A percentile compares a stretch with the other conserved stretches of the same genome.
Conservation (phyloP, 2,113 vertebrate species). For the Murina feae region DNA sequence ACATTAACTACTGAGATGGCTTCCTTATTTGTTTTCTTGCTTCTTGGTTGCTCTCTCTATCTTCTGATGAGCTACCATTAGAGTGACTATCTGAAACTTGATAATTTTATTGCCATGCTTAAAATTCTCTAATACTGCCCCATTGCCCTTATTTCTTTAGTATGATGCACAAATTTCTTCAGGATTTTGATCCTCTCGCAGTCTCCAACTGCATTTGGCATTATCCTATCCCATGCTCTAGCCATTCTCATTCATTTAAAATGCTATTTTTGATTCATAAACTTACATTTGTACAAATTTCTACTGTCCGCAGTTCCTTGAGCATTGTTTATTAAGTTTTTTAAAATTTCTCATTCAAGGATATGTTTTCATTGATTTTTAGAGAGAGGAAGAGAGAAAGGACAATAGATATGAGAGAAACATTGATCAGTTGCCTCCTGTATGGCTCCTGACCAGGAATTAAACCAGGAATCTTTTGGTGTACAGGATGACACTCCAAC, state of each 20-base stretch:
- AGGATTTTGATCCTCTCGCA: background rate
- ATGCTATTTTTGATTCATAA: background rate
- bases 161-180: background rate
- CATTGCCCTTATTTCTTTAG: background rate
- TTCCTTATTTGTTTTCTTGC: background rate
- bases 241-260: background rate
- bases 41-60: background rate
- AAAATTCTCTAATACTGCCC: background rate
- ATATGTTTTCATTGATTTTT: background rate
- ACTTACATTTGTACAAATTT: background rate
- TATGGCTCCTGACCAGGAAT: no score
- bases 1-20: background rate
- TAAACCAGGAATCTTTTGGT: no score
- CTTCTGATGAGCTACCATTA: background rate
- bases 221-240: background rate
- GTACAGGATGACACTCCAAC: no score
- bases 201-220: background rate
- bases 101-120: slow-evolving; percentile 13
- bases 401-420: background rate
- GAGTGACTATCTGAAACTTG: background rate
- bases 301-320: background rate
- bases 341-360: background rate
- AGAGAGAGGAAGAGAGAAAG: background rate
- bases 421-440: no score
- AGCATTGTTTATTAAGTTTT: background rate